Evolutionary conservation across 2,888 invertebrate genomes (phyloP).

Genomic region (Sphinx pinastri): DNA sequence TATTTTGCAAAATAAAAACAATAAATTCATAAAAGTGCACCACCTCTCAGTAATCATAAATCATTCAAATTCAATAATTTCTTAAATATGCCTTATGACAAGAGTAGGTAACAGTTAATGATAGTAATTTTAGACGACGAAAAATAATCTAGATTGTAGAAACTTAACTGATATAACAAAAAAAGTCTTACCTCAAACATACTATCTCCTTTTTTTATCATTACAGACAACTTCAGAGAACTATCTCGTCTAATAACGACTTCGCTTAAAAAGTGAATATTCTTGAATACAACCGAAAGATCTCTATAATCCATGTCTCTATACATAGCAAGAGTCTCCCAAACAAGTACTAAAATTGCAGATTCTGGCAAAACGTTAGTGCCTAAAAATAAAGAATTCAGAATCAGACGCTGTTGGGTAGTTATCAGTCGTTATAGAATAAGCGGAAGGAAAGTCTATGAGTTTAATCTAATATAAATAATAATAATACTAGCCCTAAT

Average conservation of each 20-base stretch:
- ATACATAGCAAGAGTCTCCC: slow-evolving; percentile 80
- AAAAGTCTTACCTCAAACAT: slow-evolving; percentile 48
- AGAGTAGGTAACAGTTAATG: too few relatives aligned
- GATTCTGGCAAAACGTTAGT: slow-evolving; percentile 88
- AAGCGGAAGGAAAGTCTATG: too few relatives aligned
- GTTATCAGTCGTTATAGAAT: too few relatives aligned
- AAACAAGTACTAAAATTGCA: slow-evolving; percentile 73
- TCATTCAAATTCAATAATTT: too few relatives aligned
- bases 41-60: too few relatives aligned
- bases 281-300: slow-evolving; percentile 46
- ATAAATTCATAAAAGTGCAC: too few relatives aligned
- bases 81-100: too few relatives aligned
- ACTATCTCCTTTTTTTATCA: slow-evolving; percentile 47
- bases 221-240: slow-evolving; percentile 42
- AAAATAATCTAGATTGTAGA: too few relatives aligned
- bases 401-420: not conserved
- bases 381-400: slow-evolving; percentile 57
- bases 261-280: slow-evolving; percentile 49
- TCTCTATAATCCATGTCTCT: slow-evolving; percentile 59
- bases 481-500: too few relatives aligned
- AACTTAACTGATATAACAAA: not conserved
- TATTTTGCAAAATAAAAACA: too few relatives aligned
- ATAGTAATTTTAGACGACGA: too few relatives aligned
- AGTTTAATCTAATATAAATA: too few relatives aligned
- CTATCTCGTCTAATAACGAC: slow-evolving; percentile 40